phyloP scores from a whole-genome alignment of 2,113 vertebrate genomes.

The Sminthopsis crassicaudata region DNA sequence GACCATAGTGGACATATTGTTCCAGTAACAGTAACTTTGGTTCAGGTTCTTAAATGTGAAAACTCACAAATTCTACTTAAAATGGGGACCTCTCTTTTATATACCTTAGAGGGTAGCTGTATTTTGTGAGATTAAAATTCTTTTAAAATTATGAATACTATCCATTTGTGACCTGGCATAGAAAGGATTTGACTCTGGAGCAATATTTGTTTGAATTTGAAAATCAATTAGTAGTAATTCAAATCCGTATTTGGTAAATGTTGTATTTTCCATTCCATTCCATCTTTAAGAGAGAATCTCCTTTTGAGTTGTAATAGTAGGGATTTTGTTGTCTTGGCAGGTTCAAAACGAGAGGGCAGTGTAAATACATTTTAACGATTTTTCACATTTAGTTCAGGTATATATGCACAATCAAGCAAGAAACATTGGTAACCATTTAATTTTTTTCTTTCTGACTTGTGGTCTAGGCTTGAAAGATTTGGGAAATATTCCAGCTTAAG shows the following conservation, averaged over 20 bases:
- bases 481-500: not conserved
- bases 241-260: not conserved
- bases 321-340: constrained; percentile 33
- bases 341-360: constrained; percentile 69
- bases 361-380: constrained; percentile 59
- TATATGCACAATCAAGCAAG: constrained; percentile 42
- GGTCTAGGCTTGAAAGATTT: not conserved
- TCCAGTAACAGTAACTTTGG: not conserved
- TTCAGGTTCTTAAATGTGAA: not conserved
- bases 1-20: not conserved
- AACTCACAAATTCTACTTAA: not conserved
- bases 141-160: not conserved
- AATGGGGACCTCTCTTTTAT: not conserved
- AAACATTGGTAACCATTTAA: not conserved
- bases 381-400: constrained; percentile 10
- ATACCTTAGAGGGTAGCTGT: not conserved
- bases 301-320: not conserved
- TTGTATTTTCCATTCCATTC: not conserved
- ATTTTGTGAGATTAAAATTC: not conserved
- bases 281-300: not conserved
- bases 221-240: not conserved
- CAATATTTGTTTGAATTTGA: constrained; percentile 16
- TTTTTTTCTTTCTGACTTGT: constrained; percentile 16
- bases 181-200: not conserved
- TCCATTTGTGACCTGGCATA: not conserved